A percentile compares a stretch with the other conserved stretches of the same genome.
Conservation (phyloP, 2,113 vertebrate genomes). For the Cynopterus brachyotis region DNA sequence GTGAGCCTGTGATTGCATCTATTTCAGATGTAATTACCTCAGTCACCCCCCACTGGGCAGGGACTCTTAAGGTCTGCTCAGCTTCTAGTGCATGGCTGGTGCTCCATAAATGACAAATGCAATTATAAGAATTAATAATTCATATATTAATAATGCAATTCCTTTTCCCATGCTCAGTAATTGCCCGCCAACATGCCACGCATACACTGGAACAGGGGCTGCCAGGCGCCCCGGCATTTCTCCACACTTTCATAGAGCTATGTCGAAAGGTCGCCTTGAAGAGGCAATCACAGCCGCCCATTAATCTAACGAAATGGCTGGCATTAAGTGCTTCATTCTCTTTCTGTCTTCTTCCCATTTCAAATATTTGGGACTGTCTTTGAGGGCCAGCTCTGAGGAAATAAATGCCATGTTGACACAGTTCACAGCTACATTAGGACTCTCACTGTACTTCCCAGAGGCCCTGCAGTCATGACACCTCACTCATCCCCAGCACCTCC, state of each 20-base stretch:
- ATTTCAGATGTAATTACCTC: slow-evolving; percentile 64
- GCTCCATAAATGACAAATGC: slow-evolving; percentile 73
- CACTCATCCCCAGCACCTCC: background rate
- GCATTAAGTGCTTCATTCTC: background rate
- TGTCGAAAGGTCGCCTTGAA: slow-evolving; percentile 62
- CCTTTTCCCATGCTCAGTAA: slow-evolving; percentile 26
- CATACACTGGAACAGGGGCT: background rate
- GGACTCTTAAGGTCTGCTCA: slow-evolving; percentile 59
- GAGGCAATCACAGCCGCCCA: background rate
- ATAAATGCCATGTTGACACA: background rate
- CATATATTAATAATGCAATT: slow-evolving; percentile 70
- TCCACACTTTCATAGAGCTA: background rate
- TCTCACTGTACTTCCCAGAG: too few species aligned
- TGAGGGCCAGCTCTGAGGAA: background rate
- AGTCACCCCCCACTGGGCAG: slow-evolving; percentile 62
- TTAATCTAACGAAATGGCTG: background rate
- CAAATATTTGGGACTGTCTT: background rate
- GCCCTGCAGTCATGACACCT: background rate
- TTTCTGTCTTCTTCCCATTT: background rate
- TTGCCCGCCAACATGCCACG: background rate
- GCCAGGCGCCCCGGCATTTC: background rate
- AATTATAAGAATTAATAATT: slow-evolving; percentile 81
- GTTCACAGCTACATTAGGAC: background rate
- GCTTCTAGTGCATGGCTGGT: slow-evolving; percentile 58
- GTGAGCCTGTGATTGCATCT: background rate